Percentiles rank a stretch among this genome's conserved stretches.
These are phyloP conservation scores for Lagenorhynchus albirostris DNA, from an alignment of 2,113 vertebrate genomes.

Conservation along the genomic window DNA sequence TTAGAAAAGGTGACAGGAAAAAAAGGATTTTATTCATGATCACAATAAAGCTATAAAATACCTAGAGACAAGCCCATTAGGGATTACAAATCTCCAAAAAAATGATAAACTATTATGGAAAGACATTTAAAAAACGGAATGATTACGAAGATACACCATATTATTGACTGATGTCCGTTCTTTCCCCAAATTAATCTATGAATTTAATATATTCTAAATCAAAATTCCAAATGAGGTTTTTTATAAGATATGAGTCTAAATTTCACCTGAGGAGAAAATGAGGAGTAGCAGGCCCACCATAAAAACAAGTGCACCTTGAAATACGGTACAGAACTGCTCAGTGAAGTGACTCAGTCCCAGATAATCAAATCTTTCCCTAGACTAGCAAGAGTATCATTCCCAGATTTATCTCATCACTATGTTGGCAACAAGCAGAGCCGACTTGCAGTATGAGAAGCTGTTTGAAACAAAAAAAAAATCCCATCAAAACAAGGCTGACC, in stretches of 20 bases:
- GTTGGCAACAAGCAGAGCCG: neutral
- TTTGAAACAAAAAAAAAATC: conserved; percentile 48
- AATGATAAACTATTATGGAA: neutral
- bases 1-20: neutral
- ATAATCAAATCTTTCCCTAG: neutral
- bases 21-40: neutral
- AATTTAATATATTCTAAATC: neutral
- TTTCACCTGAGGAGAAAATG: neutral
- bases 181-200: neutral
- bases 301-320: neutral
- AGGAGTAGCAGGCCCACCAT: neutral
- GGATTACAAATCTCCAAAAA: neutral
- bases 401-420: neutral
- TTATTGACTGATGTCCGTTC: neutral
- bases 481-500: conserved; percentile 1
- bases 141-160: neutral
- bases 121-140: neutral
- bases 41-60: neutral
- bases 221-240: neutral
- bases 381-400: neutral
- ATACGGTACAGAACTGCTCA: neutral
- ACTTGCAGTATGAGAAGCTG: neutral
- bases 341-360: neutral
- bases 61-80: neutral
- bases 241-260: neutral